Conservation (phyloP, 2,797 vertebrate species). For the Serranus cabrilla region DNA sequence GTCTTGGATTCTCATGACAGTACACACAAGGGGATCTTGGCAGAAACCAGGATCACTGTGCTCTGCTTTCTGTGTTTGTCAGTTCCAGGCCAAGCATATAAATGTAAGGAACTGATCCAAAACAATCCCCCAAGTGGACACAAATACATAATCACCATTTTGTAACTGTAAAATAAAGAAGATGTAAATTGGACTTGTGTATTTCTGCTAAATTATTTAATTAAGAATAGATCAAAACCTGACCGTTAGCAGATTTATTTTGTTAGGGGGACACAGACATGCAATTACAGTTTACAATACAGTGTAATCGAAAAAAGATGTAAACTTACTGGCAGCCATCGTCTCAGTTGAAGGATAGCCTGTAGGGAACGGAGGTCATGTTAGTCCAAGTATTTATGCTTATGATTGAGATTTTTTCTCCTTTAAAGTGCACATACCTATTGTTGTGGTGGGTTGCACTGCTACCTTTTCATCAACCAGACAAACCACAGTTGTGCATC, state of each 20-base stretch:
- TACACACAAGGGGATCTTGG: slow-evolving; percentile 70
- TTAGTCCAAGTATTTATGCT: slow-evolving; percentile 17
- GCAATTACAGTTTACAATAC: not conserved
- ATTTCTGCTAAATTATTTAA: slow-evolving; percentile 11
- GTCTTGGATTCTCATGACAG: slow-evolving; percentile 73
- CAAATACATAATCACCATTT: slow-evolving; percentile 37
- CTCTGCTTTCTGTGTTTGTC: slow-evolving; percentile 67
- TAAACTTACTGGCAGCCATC: slow-evolving; percentile 48
- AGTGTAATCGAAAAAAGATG: not conserved
- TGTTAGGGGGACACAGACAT: not conserved
- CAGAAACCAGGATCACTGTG: slow-evolving; percentile 50
- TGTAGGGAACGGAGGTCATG: slow-evolving; percentile 35
- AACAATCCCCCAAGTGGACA: slow-evolving; percentile 33
- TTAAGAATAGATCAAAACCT: not conserved
- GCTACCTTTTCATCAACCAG: slow-evolving; percentile 54
- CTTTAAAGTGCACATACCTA: slow-evolving; percentile 36
- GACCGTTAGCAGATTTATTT: not conserved
- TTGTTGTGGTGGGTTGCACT: slow-evolving; percentile 10
- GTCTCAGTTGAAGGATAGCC: slow-evolving; percentile 31
- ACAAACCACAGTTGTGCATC: slow-evolving; percentile 55
- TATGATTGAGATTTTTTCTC: not conserved
- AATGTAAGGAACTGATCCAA: slow-evolving; percentile 55
- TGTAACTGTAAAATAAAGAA: slow-evolving; percentile 17
- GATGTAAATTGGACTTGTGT: not conserved
- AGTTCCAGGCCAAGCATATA: slow-evolving; percentile 61